These are phyloP conservation scores for Caenorhabditis sp. DNA, from an alignment of 2,888 invertebrate genomes.

Conservation along the genomic window DNA sequence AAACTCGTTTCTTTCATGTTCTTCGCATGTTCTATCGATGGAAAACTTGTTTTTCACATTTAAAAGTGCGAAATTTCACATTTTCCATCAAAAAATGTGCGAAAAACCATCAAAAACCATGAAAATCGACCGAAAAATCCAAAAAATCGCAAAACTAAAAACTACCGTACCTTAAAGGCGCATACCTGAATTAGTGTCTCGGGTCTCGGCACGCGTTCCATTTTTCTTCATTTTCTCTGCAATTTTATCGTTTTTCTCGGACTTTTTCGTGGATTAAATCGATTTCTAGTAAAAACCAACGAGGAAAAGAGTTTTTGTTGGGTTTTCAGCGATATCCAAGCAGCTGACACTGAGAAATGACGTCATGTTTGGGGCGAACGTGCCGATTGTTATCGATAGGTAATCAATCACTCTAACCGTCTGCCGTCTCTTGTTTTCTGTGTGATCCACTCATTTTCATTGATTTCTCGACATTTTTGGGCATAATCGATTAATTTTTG, in stretches of 20 bases:
- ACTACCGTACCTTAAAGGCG: background rate
- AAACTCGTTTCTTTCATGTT: too few relatives aligned
- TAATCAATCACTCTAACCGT: slow-evolving; percentile 10
- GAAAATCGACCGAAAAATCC: background rate
- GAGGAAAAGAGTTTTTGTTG: background rate
- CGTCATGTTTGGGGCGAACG: slow-evolving; percentile 3
- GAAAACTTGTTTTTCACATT: too few relatives aligned
- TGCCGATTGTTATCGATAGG: slow-evolving; percentile 17
- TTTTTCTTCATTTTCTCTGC: background rate
- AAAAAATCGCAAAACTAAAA: background rate
- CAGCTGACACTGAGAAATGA: background rate
- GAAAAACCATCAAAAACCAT: background rate
- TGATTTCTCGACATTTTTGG: slow-evolving; percentile 14
- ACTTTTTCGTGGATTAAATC: background rate
- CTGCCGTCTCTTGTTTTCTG: slow-evolving; percentile 19
- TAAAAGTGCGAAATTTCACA: background rate
- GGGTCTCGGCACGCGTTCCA: background rate
- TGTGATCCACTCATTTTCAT: background rate
- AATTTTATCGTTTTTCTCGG: background rate
- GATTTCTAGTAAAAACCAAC: background rate
- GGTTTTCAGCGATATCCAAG: background rate
- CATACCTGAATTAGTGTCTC: background rate
- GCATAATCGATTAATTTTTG: background rate
- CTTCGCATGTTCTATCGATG: too few relatives aligned
- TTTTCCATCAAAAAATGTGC: background rate